Percentiles rank a stretch among this genome's conserved stretches.
phyloP scores from a whole-genome alignment of 2,797 vertebrate genomes.

The Champsocephalus esox region DNA sequence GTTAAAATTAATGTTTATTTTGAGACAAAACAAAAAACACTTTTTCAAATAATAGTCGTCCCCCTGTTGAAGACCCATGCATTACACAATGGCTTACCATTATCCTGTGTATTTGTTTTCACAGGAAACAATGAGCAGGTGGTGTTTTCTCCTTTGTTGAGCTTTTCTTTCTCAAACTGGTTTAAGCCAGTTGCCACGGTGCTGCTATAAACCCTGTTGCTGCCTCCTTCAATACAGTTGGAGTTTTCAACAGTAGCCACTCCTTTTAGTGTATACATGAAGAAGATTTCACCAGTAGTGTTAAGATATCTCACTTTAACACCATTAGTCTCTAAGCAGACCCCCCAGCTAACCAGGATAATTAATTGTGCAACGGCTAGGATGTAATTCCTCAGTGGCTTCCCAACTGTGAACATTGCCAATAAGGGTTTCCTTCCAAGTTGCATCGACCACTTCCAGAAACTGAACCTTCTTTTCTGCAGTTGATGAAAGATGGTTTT shows the following conservation, averaged over 20 bases:
- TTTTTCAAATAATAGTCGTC: too few relatives aligned
- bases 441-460: conserved; percentile 1
- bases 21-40: too few relatives aligned
- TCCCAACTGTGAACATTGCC: conserved; percentile 6
- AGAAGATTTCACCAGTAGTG: conserved; percentile 9
- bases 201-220: neutral
- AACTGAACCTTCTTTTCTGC: conserved; percentile 22
- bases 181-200: conserved; percentile 8
- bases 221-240: neutral
- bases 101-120: neutral
- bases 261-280: conserved; percentile 1
- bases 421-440: conserved; percentile 8
- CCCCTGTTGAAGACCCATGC: too few relatives aligned
- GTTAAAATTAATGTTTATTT: too few relatives aligned
- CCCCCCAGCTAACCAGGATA: neutral
- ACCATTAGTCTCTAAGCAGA: conserved; percentile 18
- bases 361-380: conserved; percentile 7
- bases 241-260: neutral
- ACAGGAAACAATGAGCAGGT: conserved; percentile 13
- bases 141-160: conserved; percentile 14
- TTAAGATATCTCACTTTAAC: neutral
- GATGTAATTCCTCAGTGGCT: conserved; percentile 25
- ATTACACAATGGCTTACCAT: neutral
- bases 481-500: conserved; percentile 20
- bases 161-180: neutral